Percentiles rank a stretch among this genome's conserved stretches.
Conservation (phyloP, 2,888 invertebrate species). For the Malacosoma neustria region DNA sequence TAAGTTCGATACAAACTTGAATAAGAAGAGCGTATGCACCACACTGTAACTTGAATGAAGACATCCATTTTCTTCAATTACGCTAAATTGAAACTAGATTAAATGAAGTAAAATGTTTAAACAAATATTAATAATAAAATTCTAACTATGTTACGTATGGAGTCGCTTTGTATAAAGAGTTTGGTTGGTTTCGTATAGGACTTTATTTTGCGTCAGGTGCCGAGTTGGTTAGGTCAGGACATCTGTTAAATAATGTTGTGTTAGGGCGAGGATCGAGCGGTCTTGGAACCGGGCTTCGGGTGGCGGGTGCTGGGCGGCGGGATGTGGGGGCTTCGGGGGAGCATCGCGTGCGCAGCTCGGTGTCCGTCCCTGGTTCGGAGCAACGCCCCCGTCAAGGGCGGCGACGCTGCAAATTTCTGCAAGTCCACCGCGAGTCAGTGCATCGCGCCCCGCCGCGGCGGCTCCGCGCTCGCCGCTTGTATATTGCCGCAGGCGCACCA, state of each 20-base stretch:
- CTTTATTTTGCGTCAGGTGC: constrained; percentile 4
- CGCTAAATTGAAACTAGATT: too few species aligned
- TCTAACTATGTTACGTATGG: too few species aligned
- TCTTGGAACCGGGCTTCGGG: constrained; percentile 18
- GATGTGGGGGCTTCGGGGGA: constrained; percentile 53
- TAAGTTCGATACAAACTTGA: too few species aligned
- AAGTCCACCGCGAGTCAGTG: constrained; percentile 69
- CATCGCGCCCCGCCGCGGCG: constrained; percentile 73
- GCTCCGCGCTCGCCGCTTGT: constrained; percentile 59
- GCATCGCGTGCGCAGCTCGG: constrained; percentile 67
- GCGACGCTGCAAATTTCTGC: constrained; percentile 74
- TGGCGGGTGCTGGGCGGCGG: constrained; percentile 31
- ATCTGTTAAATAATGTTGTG: constrained; percentile 22
- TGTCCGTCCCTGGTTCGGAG: constrained; percentile 71
- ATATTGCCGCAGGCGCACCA: constrained; percentile 36
- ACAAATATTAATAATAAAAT: too few species aligned
- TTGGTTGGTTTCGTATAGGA: too few species aligned
- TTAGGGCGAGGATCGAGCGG: constrained; percentile 13
- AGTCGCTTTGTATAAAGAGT: too few species aligned
- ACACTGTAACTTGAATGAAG: too few species aligned
- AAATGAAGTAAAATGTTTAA: too few species aligned
- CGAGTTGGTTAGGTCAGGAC: constrained; percentile 14
- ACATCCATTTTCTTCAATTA: too few species aligned
- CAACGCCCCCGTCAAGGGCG: constrained; percentile 76
- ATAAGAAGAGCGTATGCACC: too few species aligned